Evolutionary conservation across 2,797 vertebrate species (phyloP), one percentile per base, ranked within the genome.

Genomic region (Esox masquinongy): DNA sequence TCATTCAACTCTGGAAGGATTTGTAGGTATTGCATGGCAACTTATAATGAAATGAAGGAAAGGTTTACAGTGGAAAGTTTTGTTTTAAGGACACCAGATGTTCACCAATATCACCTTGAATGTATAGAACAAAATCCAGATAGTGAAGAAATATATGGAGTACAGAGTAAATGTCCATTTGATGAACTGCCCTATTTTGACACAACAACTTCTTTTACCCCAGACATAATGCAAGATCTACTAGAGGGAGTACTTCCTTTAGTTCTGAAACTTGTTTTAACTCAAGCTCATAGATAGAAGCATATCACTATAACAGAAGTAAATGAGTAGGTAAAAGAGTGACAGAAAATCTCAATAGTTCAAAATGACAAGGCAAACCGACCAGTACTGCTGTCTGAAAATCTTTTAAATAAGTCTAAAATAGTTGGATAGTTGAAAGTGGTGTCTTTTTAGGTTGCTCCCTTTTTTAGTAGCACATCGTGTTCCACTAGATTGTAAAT

Each of bases 141-240:
- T n/a, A n/a, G n/a, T n/a, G n/a, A n/a, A n/a, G n/a, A n/a, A n/a
- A n/a, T n/a, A n/a, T n/a, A n/a, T n/a, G n/a, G n/a, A n/a, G n/a
- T n/a, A n/a, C n/a, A n/a, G n/a, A n/a, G n/a, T n/a, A n/a, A n/a
- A n/a, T n/a, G n/a, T n/a, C n/a, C n/a, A n/a, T n/a, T n/a, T n/a
- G n/a, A n/a, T n/a, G n/a, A n/a, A n/a, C n/a, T n/a, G n/a, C n/a
- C n/a, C n/a, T n/a, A n/a, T n/a, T n/a, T n/a, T n/a, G n/a, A n/a
- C n/a, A n/a, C n/a, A n/a, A n/a, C n/a, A n/a, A n/a, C n/a, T n/a
- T n/a, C n/a, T n/a, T n/a, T n/a, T n/a, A n/a, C n/a, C n/a, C n/a
- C n/a, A n/a, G n/a, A n/a, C n/a, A n/a, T 74, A 69, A 68, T 82
- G 29, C 3, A 26, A 16, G 80, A 82, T 71, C 73, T 78, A n/a